Base-by-base conservation (phyloP, 1,140 invertebrate species). In the Brachionus calyciflorus region DNA sequence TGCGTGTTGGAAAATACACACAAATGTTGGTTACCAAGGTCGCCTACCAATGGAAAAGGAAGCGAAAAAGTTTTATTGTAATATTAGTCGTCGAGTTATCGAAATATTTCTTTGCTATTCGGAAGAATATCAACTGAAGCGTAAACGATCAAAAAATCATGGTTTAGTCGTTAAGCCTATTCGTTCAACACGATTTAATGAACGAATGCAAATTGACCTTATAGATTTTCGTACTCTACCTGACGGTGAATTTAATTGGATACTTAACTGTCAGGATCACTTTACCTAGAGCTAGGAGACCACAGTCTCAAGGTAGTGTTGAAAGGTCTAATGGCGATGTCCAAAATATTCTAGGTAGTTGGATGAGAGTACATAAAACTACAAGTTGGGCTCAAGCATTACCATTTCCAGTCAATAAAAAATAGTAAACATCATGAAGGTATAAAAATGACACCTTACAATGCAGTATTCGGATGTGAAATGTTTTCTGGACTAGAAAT, bases 191-290 rank as follows among this genome's bases (percentile, higher is more conserved):
- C 63, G 78, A 12, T 77, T 79, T 17, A 57, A 48, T 24, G 60
- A 41, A 26, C 28, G 79, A 21, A 51, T 51, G 40, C 79, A 80
- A 77, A 69, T 79, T 49, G 77, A 79, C 40, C 53, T 79, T 0
- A 79, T 79, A 12, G 78, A 80, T 48, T 44, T 76, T 30, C 53
- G 76, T 5, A 77, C 79, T n/a, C 7, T 30, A 26, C 5, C 51
- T n/a, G 63, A 78, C 44, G 24, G 48, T 33, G 41, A 19, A 30
- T 30, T 26, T 17, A 26, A 26, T n/a, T 60, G 55, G 63, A 40
- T 68, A 19, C 14, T 68, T 14, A 21, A 21, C 7, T 53, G 5
- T 33, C 69, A 73, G 24, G 69, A 73, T 37, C 40, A 73, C 24
- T 14, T 73, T 14, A 53, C 44, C 2, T 53, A n/a, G 40, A 33